phyloP scores from a whole-genome alignment of 2,113 vertebrate genomes.

The Oceanites oceanicus region DNA sequence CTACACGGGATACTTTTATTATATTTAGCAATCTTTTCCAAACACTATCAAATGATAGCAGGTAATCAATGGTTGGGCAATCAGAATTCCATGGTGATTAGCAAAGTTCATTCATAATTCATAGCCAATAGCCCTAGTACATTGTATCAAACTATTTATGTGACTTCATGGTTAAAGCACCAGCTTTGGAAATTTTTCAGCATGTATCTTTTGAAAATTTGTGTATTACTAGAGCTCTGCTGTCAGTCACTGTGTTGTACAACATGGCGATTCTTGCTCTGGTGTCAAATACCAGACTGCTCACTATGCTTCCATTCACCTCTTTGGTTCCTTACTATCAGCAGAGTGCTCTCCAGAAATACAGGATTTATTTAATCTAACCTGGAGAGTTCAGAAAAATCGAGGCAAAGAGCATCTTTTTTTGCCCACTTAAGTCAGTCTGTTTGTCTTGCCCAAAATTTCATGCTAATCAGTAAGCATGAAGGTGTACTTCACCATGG shows the following conservation, averaged over 20 bases:
- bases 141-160: neutral
- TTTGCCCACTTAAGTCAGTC: neutral
- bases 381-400: neutral
- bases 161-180: neutral
- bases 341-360: neutral
- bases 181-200: neutral
- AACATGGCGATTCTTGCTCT: neutral
- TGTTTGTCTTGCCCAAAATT: neutral
- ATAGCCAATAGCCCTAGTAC: neutral
- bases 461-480: neutral
- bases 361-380: neutral
- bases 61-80: neutral
- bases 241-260: neutral
- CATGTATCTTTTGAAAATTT: neutral
- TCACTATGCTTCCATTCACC: neutral
- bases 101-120: conserved; percentile 25
- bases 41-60: conserved; percentile 3
- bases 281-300: neutral
- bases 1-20: neutral
- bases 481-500: neutral
- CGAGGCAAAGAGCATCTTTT: neutral
- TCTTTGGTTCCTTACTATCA: neutral
- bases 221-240: neutral
- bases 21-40: neutral
- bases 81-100: conserved; percentile 4